These are phyloP conservation scores for Hemibagrus guttatus DNA, from an alignment of 2,797 vertebrate species.

Conservation along the genomic window DNA sequence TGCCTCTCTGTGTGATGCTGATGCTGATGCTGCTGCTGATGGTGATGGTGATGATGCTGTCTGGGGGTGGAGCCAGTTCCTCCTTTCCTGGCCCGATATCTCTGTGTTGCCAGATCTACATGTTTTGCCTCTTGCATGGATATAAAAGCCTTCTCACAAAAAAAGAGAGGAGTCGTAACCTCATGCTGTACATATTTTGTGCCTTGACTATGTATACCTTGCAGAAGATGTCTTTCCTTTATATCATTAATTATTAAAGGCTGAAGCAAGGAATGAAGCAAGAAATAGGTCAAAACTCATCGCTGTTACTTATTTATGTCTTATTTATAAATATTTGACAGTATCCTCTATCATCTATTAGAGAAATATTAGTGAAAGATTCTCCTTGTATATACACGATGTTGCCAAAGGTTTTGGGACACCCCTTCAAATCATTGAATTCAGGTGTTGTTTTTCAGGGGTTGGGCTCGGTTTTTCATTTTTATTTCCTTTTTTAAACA, in stretches of 20 bases:
- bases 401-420: too few species aligned
- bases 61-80: constrained; percentile 72
- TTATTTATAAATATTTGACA: background rate
- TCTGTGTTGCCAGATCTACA: constrained; percentile 13
- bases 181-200: background rate
- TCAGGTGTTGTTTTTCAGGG: too few species aligned
- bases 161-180: background rate
- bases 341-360: too few species aligned
- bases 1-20: constrained; percentile 61
- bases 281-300: background rate
- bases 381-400: background rate
- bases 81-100: background rate
- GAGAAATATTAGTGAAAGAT: background rate
- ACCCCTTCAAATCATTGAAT: too few species aligned
- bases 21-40: constrained; percentile 30
- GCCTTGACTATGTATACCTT: background rate
- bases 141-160: background rate
- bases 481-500: background rate
- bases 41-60: constrained; percentile 46
- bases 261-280: background rate
- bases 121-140: background rate
- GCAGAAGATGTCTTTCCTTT: background rate
- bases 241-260: background rate
- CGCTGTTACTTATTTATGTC: background rate
- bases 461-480: too few species aligned